Conservation (phyloP, 2,888 invertebrate genomes). For the Himalopsyche tibetana region DNA sequence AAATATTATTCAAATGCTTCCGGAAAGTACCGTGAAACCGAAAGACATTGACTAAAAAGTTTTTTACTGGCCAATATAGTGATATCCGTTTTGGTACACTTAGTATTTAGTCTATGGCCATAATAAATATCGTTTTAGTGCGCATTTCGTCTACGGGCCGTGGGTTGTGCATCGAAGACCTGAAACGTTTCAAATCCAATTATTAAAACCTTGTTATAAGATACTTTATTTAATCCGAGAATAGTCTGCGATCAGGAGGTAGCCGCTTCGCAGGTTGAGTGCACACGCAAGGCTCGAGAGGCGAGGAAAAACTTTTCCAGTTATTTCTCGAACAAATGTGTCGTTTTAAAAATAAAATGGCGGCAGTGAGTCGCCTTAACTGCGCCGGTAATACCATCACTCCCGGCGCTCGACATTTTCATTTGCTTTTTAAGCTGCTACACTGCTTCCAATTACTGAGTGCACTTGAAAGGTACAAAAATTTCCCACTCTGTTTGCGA, state of each 20-base stretch:
- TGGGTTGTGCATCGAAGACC: too few species aligned
- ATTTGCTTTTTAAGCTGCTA: slow-evolving; percentile 50
- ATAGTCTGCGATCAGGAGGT: neutral
- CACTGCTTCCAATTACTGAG: slow-evolving; percentile 48
- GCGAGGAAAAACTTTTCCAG: slow-evolving; percentile 51
- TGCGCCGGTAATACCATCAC: slow-evolving; percentile 51
- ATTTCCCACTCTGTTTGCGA: slow-evolving; percentile 33
- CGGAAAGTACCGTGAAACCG: too few species aligned
- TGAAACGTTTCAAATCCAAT: too few species aligned
- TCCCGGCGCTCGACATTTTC: slow-evolving; percentile 47
- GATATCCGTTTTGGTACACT: too few species aligned
- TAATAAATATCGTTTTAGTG: too few species aligned
- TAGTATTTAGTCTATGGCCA: too few species aligned
- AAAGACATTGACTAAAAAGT: too few species aligned
- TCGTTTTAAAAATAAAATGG: slow-evolving; percentile 47
- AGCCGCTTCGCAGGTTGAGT: neutral
- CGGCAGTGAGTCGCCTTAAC: slow-evolving; percentile 26
- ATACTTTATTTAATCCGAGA: neutral
- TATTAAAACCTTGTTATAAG: too few species aligned
- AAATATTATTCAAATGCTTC: too few species aligned
- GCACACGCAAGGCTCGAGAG: neutral
- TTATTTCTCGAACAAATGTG: slow-evolving; percentile 52
- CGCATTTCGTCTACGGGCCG: too few species aligned
- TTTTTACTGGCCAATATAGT: too few species aligned
- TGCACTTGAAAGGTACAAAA: slow-evolving; percentile 41